phyloP scores from a whole-genome alignment of 2,888 invertebrate species.

The Melinaea menophilus region DNA sequence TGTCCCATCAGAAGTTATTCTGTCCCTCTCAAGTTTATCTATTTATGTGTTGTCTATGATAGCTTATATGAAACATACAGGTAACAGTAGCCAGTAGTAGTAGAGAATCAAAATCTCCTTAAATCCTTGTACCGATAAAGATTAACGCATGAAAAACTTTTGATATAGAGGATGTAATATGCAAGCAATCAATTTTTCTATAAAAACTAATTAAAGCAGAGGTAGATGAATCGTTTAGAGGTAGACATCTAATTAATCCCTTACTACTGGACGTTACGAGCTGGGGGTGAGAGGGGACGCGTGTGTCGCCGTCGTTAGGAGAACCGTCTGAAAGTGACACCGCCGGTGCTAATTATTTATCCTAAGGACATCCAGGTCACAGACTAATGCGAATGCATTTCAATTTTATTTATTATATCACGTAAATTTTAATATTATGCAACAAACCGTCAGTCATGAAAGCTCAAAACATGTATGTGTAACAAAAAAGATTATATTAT shows the following conservation, averaged over 20 bases:
- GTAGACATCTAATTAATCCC: conserved; percentile 55
- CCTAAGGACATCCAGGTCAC: conserved; percentile 52
- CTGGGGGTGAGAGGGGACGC: conserved; percentile 40
- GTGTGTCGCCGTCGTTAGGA: conserved; percentile 70
- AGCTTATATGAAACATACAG: too few relatives aligned
- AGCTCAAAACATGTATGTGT: too few relatives aligned
- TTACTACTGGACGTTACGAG: conserved; percentile 40
- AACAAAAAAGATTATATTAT: too few relatives aligned
- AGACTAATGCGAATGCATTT: conserved; percentile 24
- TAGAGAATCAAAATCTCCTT: too few relatives aligned
- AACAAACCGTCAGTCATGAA: not conserved
- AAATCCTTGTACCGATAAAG: not conserved
- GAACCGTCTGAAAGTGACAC: conserved; percentile 71
- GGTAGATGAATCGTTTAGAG: conserved; percentile 39
- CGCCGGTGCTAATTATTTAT: conserved; percentile 68
- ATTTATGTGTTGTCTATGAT: too few relatives aligned
- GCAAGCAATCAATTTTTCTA: conserved; percentile 12
- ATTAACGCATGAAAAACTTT: not conserved
- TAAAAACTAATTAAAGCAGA: conserved; percentile 22
- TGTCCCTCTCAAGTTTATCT: too few relatives aligned
- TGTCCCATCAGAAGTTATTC: too few relatives aligned
- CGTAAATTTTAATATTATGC: conserved; percentile 4
- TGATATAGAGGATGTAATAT: conserved; percentile 1
- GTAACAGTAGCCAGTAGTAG: too few relatives aligned
- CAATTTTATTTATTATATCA: conserved; percentile 10